Evolutionary conservation across 2,113 vertebrate genomes (phyloP).

Genomic region (Conger conger): DNA sequence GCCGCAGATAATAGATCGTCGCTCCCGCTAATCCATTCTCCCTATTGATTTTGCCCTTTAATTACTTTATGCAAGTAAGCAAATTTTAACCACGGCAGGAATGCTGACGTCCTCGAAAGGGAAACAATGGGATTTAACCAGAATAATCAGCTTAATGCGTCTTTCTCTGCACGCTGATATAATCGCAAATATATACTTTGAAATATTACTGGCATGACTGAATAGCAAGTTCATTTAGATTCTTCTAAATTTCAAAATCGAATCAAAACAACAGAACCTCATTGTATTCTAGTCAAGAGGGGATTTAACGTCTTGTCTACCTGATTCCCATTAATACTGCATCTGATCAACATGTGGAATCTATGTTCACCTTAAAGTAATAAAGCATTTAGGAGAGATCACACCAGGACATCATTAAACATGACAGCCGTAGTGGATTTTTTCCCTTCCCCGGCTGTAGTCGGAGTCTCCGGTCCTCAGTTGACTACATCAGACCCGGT

Average conservation of each 20-base stretch:
- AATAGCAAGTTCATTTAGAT: background rate
- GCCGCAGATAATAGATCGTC: conserved; percentile 74
- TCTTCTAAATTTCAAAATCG: background rate
- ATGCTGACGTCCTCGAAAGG: conserved; percentile 64
- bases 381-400: background rate
- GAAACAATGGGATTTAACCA: conserved; percentile 47
- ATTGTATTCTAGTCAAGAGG: background rate
- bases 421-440: background rate
- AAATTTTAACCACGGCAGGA: conserved; percentile 64
- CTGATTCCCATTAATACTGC: background rate
- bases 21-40: conserved; percentile 70
- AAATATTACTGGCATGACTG: background rate
- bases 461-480: background rate
- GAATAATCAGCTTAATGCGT: conserved; percentile 47
- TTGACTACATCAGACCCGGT: background rate
- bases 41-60: conserved; percentile 63
- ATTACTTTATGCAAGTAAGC: conserved; percentile 72
- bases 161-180: conserved; percentile 31
- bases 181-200: conserved; percentile 11
- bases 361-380: background rate
- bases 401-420: background rate
- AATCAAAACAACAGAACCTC: background rate
- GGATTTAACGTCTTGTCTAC: background rate
- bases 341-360: background rate
- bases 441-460: background rate